These are phyloP conservation scores for Lepisosteus osseus DNA, from an alignment of 2,113 vertebrate species.

Conservation along the genomic window DNA sequence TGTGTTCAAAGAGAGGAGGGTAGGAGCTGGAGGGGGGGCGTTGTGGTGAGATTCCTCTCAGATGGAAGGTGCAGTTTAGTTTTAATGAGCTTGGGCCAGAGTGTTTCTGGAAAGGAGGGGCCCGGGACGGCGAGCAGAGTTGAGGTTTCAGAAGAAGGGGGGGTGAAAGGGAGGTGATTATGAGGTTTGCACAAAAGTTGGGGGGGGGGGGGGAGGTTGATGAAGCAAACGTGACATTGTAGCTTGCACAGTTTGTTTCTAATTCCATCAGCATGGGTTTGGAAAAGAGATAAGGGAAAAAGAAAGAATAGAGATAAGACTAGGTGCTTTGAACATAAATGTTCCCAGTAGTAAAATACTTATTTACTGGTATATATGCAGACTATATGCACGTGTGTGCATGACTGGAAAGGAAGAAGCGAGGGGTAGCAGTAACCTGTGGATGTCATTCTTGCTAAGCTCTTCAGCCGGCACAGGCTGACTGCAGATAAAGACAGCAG, in stretches of 20 bases:
- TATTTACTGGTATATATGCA: too few relatives aligned
- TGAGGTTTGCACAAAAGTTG: background rate
- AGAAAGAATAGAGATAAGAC: too few relatives aligned
- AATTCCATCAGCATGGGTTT: too few relatives aligned
- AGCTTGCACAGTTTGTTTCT: too few relatives aligned
- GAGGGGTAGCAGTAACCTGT: background rate
- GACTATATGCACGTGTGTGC: too few relatives aligned
- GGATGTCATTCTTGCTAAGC: background rate
- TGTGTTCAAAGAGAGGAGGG: slow-evolving; percentile 26
- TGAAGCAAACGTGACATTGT: background rate
- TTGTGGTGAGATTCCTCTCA: background rate
- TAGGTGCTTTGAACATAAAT: too few relatives aligned
- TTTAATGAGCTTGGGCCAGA: slow-evolving; percentile 24
- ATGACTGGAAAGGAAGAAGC: background rate
- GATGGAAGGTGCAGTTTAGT: slow-evolving; percentile 26
- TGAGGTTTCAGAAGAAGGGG: background rate
- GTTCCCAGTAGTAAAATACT: too few relatives aligned
- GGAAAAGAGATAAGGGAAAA: too few relatives aligned
- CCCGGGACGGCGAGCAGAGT: too few relatives aligned
- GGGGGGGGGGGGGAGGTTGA: background rate
- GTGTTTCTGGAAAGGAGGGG: too few relatives aligned
- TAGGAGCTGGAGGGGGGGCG: slow-evolving; percentile 4
- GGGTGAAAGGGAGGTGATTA: background rate
- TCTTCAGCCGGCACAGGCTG: background rate
- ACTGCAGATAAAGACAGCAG: background rate